Base-by-base conservation (phyloP, 2,113 vertebrate genomes). In the Zingel zingel region DNA sequence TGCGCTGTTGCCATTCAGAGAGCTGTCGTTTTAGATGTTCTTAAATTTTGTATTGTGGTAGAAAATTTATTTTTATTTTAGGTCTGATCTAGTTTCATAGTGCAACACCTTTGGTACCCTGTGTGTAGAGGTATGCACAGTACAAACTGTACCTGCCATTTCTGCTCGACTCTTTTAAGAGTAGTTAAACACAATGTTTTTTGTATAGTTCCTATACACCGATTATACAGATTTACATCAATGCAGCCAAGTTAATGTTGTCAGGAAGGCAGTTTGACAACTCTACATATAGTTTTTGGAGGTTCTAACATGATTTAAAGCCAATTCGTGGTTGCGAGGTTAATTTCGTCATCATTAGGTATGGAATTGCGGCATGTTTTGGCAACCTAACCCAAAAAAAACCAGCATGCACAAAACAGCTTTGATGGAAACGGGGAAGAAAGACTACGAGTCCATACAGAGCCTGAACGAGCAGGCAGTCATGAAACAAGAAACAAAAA, bases 11-110 rank as follows among this genome's bases (percentile, higher is more conserved):
- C 30, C 27, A 10, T 18, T 50, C 67, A 66, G 18, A 13, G 63
- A 80, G 63, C 68, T 81, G 54, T 53, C 50, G 68, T 61, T 68
- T 68, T 23, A 39, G 58, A 70, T 30, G 18, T 58, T 72, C 27
- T 57, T 66, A 36, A 33, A 68, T 64, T 47, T 47, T 18, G 2
- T 71, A 66, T 79, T 54, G n/a, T 5, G 50, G 10, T 39, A 61
- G 65, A 33, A 70, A 51, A 72, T 53, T 74, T 75, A 39, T 14
- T 68, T 53, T 76, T 58, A 16, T 36, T 36, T 61, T 16, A 19
- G 51, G 19, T 25, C n/a, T 59, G 39, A 48, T 48, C 6, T 11
- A 47, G 18, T 71, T 48, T 61, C 33, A 72, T 5, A 25, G 30
- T 53, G 64, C 21, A 33, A 48, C 33, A 50, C 27, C 25, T 50